Evolutionary conservation across 2,113 vertebrate genomes (phyloP), one percentile per base, ranked within the genome.

Genomic region (Sturnus vulgaris): DNA sequence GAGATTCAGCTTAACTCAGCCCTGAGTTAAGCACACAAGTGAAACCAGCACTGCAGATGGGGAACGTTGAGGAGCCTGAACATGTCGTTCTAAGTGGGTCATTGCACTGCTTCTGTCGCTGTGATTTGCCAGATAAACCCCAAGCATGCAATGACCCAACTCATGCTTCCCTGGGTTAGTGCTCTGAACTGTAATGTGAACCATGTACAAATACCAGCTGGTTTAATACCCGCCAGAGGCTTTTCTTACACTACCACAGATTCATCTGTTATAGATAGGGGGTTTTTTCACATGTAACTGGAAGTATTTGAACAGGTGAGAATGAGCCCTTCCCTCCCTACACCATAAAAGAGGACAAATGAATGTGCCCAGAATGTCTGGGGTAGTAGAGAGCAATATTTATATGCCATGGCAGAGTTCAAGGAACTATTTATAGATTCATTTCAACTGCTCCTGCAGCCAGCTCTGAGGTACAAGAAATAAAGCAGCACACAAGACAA

Each of bases 251-350:
- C 82, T 63, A 22, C 57, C 55, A 21, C 50, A 76, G 88, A 92
- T 86, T 93, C 94, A 96, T 96, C 76, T 79, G 86, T 94, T 92
- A 92, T 68, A 93, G 82, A 96, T 71, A 92, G 90, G 40, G 59
- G 4, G 0, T 8, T 60, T 93, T 95, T 93, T 69, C 53, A 88
- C 60, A 47, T 35, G 73, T 87, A 92, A 94, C 82, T 86, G 82
- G 95, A 97, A 92, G 61, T 84, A 89, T 59, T 63, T 79, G 91
- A 96, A 94, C 93, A 96, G 95, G 95, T 97, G 92, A 94, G 69
- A 82, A 94, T 82, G 65, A 84, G 64, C 44, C 50, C 63, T 49
- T 72, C 82, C 69, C 40, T 90, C 57, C 63, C 81, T 83, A 84
- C 82, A 52, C 86, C 75, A 63, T 59, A 71, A 60, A 81, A 91